Evolutionary conservation across 1,140 invertebrate genomes (phyloP), one percentile per base, ranked within the genome.

Genomic region (Hirudo medicinalis): DNA sequence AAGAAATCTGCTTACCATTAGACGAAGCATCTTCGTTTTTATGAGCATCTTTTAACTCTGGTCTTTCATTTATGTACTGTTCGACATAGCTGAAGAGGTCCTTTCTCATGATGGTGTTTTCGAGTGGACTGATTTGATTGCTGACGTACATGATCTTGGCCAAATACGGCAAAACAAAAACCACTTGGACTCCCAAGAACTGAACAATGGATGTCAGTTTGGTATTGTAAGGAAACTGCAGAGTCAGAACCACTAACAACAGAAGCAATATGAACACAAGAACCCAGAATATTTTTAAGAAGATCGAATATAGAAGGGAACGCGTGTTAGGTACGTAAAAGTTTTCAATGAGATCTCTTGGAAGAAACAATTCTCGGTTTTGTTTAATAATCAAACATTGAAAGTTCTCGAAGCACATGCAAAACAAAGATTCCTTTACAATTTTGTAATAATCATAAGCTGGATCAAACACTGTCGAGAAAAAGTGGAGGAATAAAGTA

Each of bases 141-240:
- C 32, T 68, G 9, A 36, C 40, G 29, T 68, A 68, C 29, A 68
- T 40, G 25, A 68, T 36, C 29, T 68, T 29, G 40, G 67, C 67
- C 67, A 57, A 57, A 22, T 36, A 29, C 13, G 70, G 29, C 22
- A 71, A 22, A 40, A 71, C 29, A 17, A 71, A 55, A 27, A 71
- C 49, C 9, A 71, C 70, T 40, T 71, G 55, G 70, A 71, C 55
- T 22, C 70, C 70, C 29, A 60, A 27, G 43, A 71, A 60, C 25
- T 54, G 29, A 49, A 71, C 55, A 57, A 71, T 27, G 54, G 32
- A 63, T n/a, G 40, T 27, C 53, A 54, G 19, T 19, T 71, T 32
- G n/a, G 55, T 54, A 20, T 54, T 27, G 55, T 55, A 71, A 9
- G 54, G 49, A 36, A 60, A 71, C 55, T 57, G 67, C 8, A 68